Conservation (phyloP, 2,888 invertebrate genomes). For the Cyclophora punctaria region DNA sequence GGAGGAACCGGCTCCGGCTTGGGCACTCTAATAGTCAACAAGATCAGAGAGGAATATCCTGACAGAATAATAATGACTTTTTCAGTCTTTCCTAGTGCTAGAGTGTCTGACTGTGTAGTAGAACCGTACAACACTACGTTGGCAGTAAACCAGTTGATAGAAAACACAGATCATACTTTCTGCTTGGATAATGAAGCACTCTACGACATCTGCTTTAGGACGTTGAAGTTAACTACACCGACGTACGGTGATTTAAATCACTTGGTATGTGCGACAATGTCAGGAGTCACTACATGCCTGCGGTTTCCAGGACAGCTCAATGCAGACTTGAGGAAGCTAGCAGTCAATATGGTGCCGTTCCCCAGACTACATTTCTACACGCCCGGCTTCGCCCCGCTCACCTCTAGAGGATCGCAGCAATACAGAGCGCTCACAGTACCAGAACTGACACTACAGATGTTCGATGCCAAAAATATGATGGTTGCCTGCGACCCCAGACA, state of each 20-base stretch:
- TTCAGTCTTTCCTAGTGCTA: slow-evolving; percentile 86
- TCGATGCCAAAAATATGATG: slow-evolving; percentile 86
- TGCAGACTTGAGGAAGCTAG: slow-evolving; percentile 61
- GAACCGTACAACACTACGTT: slow-evolving; percentile 89
- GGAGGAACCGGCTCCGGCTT: slow-evolving; percentile 70
- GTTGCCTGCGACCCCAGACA: slow-evolving; percentile 94
- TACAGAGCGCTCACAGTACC: slow-evolving; percentile 93
- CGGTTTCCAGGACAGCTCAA: slow-evolving; percentile 76
- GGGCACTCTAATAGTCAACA: slow-evolving; percentile 83
- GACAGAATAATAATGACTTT: slow-evolving; percentile 90
- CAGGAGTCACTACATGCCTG: slow-evolving; percentile 88
- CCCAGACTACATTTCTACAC: slow-evolving; percentile 76
- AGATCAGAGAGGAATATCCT: slow-evolving; percentile 92
- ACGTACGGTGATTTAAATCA: slow-evolving; percentile 89
- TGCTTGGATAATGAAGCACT: slow-evolving; percentile 83
- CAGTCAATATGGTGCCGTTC: slow-evolving; percentile 78
- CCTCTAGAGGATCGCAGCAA: slow-evolving; percentile 88
- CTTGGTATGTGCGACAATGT: slow-evolving; percentile 88
- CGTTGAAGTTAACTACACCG: slow-evolving; percentile 82
- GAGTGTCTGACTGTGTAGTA: slow-evolving; percentile 80
- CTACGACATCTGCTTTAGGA: slow-evolving; percentile 86
- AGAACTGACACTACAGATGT: slow-evolving; percentile 81
- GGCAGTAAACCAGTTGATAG: slow-evolving; percentile 88
- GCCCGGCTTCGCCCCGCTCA: slow-evolving; percentile 79
- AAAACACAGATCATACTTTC: slow-evolving; percentile 80